A percentile compares a stretch with the other conserved stretches of the same genome.
Evolutionary conservation across 1,140 invertebrate species (phyloP).

Genomic region (Agrilus planipennis): DNA sequence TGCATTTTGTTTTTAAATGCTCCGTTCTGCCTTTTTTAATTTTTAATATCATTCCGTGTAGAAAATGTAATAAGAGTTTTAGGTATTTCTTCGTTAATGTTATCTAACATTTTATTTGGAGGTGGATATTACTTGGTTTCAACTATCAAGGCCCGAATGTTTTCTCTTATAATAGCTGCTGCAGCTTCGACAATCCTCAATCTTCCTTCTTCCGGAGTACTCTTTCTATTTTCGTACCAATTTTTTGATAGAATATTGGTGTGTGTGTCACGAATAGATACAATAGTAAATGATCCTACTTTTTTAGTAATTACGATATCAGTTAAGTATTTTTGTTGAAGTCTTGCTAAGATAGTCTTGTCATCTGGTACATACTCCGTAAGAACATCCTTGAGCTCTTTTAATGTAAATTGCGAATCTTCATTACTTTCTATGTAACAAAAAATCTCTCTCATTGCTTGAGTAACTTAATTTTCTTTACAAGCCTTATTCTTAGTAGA

Average conservation of each 20-base stretch:
- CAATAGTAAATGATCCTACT: conserved; percentile 17
- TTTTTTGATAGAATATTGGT: conserved; percentile 15
- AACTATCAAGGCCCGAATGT: conserved; percentile 25
- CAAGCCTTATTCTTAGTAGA: conserved; percentile 19
- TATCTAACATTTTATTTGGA: conserved; percentile 14
- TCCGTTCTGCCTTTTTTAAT: conserved; percentile 21
- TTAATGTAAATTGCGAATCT: conserved; percentile 12
- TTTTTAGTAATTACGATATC: conserved; percentile 27
- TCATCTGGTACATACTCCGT: conserved; percentile 18
- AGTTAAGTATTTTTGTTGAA: conserved; percentile 25
- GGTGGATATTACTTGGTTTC: conserved; percentile 27
- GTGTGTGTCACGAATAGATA: conserved; percentile 19
- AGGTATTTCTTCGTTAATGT: conserved; percentile 27
- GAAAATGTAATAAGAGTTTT: conserved; percentile 24
- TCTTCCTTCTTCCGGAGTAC: conserved; percentile 18
- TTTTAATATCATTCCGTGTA: conserved; percentile 26
- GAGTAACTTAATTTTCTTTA: conserved; percentile 25
- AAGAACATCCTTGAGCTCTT: conserved; percentile 1
- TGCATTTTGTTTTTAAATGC: conserved; percentile 27
- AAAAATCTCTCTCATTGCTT: conserved; percentile 29
- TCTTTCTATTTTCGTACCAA: conserved; percentile 20
- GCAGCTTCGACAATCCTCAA: conserved; percentile 27
- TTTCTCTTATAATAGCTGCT: conserved; percentile 29
- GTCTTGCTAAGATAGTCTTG: conserved; percentile 25
- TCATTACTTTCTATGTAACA: conserved; percentile 30